These are phyloP conservation scores for Xanthostigma xanthostigma DNA, from an alignment of 2,888 invertebrate species.

Conservation along the genomic window DNA sequence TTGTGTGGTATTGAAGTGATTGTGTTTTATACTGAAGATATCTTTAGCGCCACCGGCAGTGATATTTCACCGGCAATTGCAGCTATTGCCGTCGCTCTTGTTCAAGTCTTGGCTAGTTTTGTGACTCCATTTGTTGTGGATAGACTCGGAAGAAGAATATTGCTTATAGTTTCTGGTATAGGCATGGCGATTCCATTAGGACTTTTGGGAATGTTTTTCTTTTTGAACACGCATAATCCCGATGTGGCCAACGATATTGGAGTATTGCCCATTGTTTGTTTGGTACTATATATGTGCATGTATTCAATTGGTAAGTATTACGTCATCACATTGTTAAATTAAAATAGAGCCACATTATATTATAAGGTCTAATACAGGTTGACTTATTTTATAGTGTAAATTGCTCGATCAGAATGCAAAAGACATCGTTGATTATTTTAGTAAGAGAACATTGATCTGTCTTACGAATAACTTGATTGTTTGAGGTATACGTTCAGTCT, in stretches of 20 bases:
- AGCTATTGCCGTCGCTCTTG: slow-evolving; percentile 59
- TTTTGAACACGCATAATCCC: slow-evolving; percentile 28
- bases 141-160: slow-evolving; percentile 53
- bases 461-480: too few species aligned
- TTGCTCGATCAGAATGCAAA: too few species aligned
- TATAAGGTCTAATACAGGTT: too few species aligned
- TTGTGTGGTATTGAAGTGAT: slow-evolving; percentile 69
- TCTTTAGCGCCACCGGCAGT: slow-evolving; percentile 53
- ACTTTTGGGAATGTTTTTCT: slow-evolving; percentile 42
- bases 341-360: too few species aligned
- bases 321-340: too few species aligned
- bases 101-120: slow-evolving; percentile 57
- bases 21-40: slow-evolving; percentile 59
- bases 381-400: too few species aligned
- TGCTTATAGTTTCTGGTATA: slow-evolving; percentile 51
- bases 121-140: slow-evolving; percentile 65
- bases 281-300: slow-evolving; percentile 58
- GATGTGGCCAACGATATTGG: slow-evolving; percentile 31
- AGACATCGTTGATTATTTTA: too few species aligned
- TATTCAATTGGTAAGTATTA: slow-evolving; percentile 48
- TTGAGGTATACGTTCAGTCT: too few species aligned
- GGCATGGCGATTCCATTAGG: slow-evolving; percentile 49
- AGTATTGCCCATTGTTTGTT: slow-evolving; percentile 56
- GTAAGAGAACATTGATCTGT: too few species aligned
- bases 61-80: slow-evolving; percentile 43